Evolutionary conservation across 1,140 invertebrate species (phyloP).

Genomic region (Brachionus koreanus): DNA sequence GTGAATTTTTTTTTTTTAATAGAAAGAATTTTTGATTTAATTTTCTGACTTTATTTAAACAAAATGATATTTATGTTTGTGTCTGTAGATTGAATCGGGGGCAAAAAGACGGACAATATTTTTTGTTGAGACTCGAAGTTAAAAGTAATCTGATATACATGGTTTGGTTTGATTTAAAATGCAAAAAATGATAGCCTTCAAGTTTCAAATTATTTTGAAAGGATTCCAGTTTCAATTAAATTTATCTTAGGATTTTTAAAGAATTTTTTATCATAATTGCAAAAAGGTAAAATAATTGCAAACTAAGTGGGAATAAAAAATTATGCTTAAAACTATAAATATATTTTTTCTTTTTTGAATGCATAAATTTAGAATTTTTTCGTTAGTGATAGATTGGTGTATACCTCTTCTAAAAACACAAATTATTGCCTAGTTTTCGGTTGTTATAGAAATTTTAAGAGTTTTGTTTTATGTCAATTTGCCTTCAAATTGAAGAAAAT

Average conservation of each 20-base stretch:
- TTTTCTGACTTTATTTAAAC: not conserved
- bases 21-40: not conserved
- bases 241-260: not conserved
- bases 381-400: not conserved
- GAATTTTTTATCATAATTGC: conserved; percentile 17
- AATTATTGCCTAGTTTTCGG: conserved; percentile 5
- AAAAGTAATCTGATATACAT: not conserved
- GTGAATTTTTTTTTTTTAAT: not conserved
- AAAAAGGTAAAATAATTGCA: not conserved
- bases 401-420: conserved; percentile 5
- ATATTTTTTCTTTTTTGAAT: not conserved
- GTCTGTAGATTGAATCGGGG: not conserved
- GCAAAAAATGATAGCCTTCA: not conserved
- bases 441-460: conserved; percentile 16
- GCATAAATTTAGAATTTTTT: not conserved
- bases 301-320: not conserved
- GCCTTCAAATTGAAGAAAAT: conserved; percentile 11
- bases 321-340: not conserved
- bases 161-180: not conserved
- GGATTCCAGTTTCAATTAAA: not conserved
- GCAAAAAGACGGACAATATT: not conserved
- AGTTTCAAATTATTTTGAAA: not conserved
- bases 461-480: not conserved
- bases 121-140: not conserved
- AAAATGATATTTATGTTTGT: not conserved